These are phyloP conservation scores for Eunapius fragilis DNA, from an alignment of 37 sponge, comb jelly and placozoan species.

Conservation along the genomic window DNA sequence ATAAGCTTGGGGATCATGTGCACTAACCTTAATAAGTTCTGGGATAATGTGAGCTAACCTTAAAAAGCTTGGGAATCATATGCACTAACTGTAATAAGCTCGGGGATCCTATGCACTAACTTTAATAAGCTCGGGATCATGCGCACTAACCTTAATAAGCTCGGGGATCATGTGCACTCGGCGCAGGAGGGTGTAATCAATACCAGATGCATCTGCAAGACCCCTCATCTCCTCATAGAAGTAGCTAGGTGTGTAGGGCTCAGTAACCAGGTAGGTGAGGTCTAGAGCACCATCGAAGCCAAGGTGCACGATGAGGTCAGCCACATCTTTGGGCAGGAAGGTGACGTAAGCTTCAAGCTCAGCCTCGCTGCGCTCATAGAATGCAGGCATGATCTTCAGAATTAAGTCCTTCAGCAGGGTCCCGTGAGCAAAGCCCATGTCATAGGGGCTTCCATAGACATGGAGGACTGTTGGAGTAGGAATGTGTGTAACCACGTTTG, in stretches of 20 bases:
- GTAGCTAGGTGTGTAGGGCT: conserved; percentile 40
- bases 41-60: too few relatives aligned
- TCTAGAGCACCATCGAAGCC: conserved; percentile 59
- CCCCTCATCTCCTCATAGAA: conserved; percentile 58
- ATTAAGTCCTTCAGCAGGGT: conserved; percentile 34
- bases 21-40: conserved; percentile 57
- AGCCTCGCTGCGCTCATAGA: conserved; percentile 29
- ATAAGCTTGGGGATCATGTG: too few relatives aligned
- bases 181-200: conserved; percentile 40
- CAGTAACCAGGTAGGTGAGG: conserved; percentile 33
- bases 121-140: too few relatives aligned
- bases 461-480: conserved; percentile 65
- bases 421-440: conserved; percentile 75
- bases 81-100: too few relatives aligned
- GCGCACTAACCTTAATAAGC: too few relatives aligned
- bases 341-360: conserved; percentile 31
- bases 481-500: too few relatives aligned
- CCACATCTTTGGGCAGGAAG: conserved; percentile 30
- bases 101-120: too few relatives aligned
- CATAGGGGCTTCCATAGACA: conserved; percentile 64
- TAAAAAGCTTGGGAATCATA: too few relatives aligned
- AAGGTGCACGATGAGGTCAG: conserved; percentile 9
- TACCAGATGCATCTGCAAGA: conserved; percentile 51
- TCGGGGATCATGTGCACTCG: conserved; percentile 68
- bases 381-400: conserved; percentile 15